Base-by-base conservation (phyloP, 2,888 invertebrate species). In the Boloria selene region DNA sequence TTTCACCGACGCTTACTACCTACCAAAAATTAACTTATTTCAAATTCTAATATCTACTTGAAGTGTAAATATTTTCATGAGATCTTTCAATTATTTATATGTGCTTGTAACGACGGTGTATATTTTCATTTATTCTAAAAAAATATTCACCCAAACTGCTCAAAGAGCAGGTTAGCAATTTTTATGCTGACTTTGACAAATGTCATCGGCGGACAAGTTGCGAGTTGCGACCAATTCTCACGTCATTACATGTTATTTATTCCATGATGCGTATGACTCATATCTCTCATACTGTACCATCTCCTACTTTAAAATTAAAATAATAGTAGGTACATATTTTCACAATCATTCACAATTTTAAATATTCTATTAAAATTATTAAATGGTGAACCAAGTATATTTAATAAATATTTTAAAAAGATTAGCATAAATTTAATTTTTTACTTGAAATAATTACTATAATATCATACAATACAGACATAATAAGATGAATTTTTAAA, bases 131-230 rank as follows among this genome's bases (percentile, higher is more conserved):
- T 77, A 84, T 74, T 80, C 75, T 77, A 76, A 38, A 67, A 71
- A 70, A 78, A 78, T 44, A 55, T 65, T 66, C 64, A 67, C 53
- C 56, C 61, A 83, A 83, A 83, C 80, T 81, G 78, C 75, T 81
- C 79, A 80, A 80, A 81, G 83, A 86, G 79, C 80, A 85, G 87
- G 88, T 87, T 88, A 89, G 75, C 79, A 82, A 79, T 80, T 86
- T 87, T 86, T 82, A 83, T 86, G 81, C 82, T 89, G 89, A 90
- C 87, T 85, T 90, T 90, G 90, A 90, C 88, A 88, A 85, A 82
- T 85, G 84, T 84, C 87, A 86, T 72, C 45, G 60, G n/a, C 42
- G 16, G 42, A n/a, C 38, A 59, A 51, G 51, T 61, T 18, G 38
- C 22, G 42, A n/a, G 18, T 42, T 38, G 47, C 49, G 26, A 47